Evolutionary conservation across 2,113 vertebrate species (phyloP), one percentile per base, ranked within the genome.

Genomic region (Phaethornis superciliosus): DNA sequence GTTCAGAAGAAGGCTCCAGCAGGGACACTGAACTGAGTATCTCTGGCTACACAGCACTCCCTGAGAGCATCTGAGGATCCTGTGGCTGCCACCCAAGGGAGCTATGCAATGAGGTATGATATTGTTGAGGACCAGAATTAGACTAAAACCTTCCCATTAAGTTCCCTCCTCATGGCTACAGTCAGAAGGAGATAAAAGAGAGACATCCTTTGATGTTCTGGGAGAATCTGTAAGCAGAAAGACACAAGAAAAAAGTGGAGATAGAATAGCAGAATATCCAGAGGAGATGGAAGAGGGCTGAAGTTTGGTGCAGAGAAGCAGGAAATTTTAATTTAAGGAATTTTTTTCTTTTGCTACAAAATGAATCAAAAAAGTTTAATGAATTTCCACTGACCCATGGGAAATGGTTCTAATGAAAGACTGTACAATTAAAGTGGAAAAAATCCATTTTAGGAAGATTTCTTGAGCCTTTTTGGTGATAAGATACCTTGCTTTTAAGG

Each of bases 181-280:
- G 55, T 32, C 35, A 18, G 32, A 81, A 78, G 49, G 19, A 92
- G 21, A 49, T 32, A 71, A 86, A 92, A 76, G 47, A 83, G 22
- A 80, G 18, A 68, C 81, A 27, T 40, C n/a, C 23, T 79, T 86
- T 51, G 33, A 42, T 75, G 74, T 89, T 70, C 64, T 71, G 9
- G 10, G 67, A 78, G 47, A 75, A 74, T 76, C 18, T 60, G 7
- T 84, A 84, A 84, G 35, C 44, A 89, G 65, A 92, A 86, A 75
- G 18, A 26, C 22, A 81, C 42, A n/a, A 63, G 16, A 49, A 51
- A 19, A 49, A 51, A 20, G 1, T 70, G 68, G 1, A 9, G 37
- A 13, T 26, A 89, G n/a, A 76, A 42, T 42, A 75, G 15, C 46
- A 74, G 44, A 87, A 56, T 24, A 77, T 42, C 19, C 55, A 88